These are phyloP conservation scores for Hemicrepidius hirtus DNA, from an alignment of 2,888 invertebrate genomes.

Conservation along the genomic window DNA sequence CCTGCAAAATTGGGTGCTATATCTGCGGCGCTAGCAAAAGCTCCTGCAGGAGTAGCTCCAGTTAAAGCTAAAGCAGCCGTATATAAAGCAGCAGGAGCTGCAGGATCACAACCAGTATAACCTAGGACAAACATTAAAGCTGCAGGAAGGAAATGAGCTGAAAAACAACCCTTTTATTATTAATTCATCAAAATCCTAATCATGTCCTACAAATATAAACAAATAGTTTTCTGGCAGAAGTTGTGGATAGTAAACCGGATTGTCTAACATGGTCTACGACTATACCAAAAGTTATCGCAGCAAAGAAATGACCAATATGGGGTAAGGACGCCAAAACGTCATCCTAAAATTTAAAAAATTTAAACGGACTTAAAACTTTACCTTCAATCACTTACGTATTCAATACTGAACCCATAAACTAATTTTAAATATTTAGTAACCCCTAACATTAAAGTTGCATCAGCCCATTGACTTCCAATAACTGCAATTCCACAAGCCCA, in stretches of 20 bases:
- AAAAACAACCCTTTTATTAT: not conserved
- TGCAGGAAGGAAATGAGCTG: conserved; percentile 76
- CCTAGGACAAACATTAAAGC: conserved; percentile 76
- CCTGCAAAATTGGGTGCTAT: conserved; percentile 75
- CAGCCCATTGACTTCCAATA: conserved; percentile 77
- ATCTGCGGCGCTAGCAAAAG: conserved; percentile 76
- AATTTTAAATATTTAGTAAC: conserved; percentile 77
- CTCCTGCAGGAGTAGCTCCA: conserved; percentile 76
- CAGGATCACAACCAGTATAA: conserved; percentile 76
- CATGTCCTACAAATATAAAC: conserved; percentile 77
- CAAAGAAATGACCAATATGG: conserved; percentile 76
- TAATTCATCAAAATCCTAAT: conserved; percentile 53
- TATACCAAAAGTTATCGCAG: conserved; percentile 75
- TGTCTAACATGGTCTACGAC: conserved; percentile 75
- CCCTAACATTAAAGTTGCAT: conserved; percentile 76
- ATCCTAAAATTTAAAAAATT: conserved; percentile 68
- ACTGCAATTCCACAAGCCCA: conserved; percentile 77
- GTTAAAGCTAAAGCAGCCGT: conserved; percentile 76
- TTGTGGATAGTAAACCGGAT: conserved; percentile 74
- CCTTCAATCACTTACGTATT: conserved; percentile 70
- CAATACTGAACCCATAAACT: conserved; percentile 76
- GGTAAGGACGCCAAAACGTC: conserved; percentile 75
- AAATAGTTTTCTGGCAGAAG: conserved; percentile 75
- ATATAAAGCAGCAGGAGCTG: conserved; percentile 75
- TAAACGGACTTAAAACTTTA: not conserved